Evolutionary conservation across 2,888 invertebrate genomes (phyloP), one percentile per base, ranked within the genome.

Genomic region (Vannuccia rotundouncinata): DNA sequence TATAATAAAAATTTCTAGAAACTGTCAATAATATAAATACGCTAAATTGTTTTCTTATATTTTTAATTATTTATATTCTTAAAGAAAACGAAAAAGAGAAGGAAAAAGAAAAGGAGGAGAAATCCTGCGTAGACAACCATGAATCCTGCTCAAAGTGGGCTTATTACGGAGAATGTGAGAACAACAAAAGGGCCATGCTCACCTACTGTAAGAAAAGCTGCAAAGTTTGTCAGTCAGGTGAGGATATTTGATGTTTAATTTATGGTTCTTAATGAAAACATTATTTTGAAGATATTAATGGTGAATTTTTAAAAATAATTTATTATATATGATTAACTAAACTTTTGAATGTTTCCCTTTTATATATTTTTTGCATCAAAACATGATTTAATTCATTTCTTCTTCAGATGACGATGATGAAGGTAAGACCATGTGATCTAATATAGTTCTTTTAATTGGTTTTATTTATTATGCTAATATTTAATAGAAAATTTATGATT

Each of bases 91-190:
- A 45, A 5, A 45, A 45, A 45, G 45, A 45, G 5, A 45, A 45
- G 10, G 45, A 17, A 10, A 17, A 17, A 17, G 66, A 66, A 13
- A 22, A 22, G 5, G 66, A 22, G 22, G 22, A 66, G 66, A 66
- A 66, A 22, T 22, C 31, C 2, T 75, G 75, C 27, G 31, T 29
- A 2, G 75, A 75, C 31, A 29, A 75, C 28, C 75, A 75, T 29
- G 17, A 29, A 10, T 28, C 22, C 27, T 75, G 75, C 28, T 28
- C 75, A 1, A 29, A 75, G 5, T 75, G 75, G 75, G 10, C 75
- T 29, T 2, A 75, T n/a, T 75, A 75, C 28, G 78, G 78, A 5
- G 31, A 78, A n/a, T 78, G 78, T 59, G 78, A 59, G 27, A 22
- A n/a, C 25, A 78, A 78, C 78, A 76, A 76, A 13, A n/a, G 22